phyloP scores from a whole-genome alignment of 2,888 invertebrate species.

The Listrodromus nycthemerus region DNA sequence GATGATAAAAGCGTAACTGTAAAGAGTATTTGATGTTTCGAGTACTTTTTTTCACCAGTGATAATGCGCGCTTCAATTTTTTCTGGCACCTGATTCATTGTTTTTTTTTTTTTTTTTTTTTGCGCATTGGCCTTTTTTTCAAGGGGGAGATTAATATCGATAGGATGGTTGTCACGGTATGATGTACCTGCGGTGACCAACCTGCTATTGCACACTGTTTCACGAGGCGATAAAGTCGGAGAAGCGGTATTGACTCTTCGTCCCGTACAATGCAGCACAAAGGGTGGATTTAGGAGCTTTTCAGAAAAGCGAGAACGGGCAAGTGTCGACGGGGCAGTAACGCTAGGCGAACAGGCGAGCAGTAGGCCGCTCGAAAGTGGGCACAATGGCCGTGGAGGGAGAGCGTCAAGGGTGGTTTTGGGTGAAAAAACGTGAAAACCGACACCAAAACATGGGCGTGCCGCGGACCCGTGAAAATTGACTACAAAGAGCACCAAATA shows the following conservation, averaged over 20 bases:
- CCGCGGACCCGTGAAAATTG: slow-evolving; percentile 79
- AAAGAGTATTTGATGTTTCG: too few species aligned
- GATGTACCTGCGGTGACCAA: slow-evolving; percentile 82
- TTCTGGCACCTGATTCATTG: slow-evolving; percentile 56
- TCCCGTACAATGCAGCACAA: slow-evolving; percentile 53
- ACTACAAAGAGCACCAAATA: slow-evolving; percentile 81
- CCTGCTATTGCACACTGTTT: slow-evolving; percentile 77
- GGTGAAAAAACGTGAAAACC: slow-evolving; percentile 84
- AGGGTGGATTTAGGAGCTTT: slow-evolving; percentile 59
- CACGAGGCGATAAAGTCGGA: slow-evolving; percentile 75
- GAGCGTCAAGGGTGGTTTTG: slow-evolving; percentile 79
- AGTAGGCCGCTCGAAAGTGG: slow-evolving; percentile 63
- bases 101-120: slow-evolving; percentile 29
- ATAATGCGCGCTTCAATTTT: not conserved
- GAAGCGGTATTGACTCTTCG: slow-evolving; percentile 61
- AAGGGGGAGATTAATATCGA: slow-evolving; percentile 66
- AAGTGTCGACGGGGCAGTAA: slow-evolving; percentile 73
- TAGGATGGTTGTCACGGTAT: slow-evolving; percentile 40
- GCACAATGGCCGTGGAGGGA: slow-evolving; percentile 74
- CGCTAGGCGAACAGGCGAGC: slow-evolving; percentile 75
- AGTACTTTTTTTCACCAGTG: too few species aligned
- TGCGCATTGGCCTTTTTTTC: slow-evolving; percentile 51
- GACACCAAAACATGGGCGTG: slow-evolving; percentile 83
- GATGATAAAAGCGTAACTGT: too few species aligned
- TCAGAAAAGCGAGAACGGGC: slow-evolving; percentile 64